phyloP scores from a whole-genome alignment of 2,888 invertebrate species.

The Didymodactylos carnosus region DNA sequence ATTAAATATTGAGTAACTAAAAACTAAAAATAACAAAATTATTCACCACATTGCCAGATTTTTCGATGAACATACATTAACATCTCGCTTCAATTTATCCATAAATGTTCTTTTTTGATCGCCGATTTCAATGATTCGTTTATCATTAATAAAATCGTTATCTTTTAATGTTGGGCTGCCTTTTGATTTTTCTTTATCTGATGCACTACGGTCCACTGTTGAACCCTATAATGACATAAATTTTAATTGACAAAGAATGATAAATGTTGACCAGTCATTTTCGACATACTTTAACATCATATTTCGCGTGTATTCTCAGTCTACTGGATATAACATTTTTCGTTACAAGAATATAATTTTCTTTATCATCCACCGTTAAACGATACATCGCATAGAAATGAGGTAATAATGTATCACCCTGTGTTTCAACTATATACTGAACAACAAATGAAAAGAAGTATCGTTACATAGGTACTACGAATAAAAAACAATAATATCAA shows the following conservation, averaged over 20 bases:
- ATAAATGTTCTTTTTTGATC: conserved; percentile 74
- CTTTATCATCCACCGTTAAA: conserved; percentile 78
- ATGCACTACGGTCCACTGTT: conserved; percentile 90
- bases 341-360: conserved; percentile 87
- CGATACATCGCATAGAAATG: conserved; percentile 97
- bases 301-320: conserved; percentile 77
- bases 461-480: too few species aligned
- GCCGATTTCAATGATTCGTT: conserved; percentile 72
- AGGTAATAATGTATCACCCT: conserved; percentile 86
- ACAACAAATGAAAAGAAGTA: background rate
- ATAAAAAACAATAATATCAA: too few species aligned
- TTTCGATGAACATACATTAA: conserved; percentile 49
- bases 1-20: conserved; percentile 29
- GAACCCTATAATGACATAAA: conserved; percentile 45
- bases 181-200: conserved; percentile 74
- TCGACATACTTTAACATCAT: conserved; percentile 56
- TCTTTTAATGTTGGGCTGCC: conserved; percentile 89
- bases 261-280: background rate
- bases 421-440: conserved; percentile 91
- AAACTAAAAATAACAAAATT: background rate
- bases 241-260: background rate
- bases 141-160: conserved; percentile 93
- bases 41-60: background rate
- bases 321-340: conserved; percentile 50
- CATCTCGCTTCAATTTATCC: conserved; percentile 75